phyloP scores from a whole-genome alignment of 2,797 vertebrate genomes.

The Cuniculus paca region DNA sequence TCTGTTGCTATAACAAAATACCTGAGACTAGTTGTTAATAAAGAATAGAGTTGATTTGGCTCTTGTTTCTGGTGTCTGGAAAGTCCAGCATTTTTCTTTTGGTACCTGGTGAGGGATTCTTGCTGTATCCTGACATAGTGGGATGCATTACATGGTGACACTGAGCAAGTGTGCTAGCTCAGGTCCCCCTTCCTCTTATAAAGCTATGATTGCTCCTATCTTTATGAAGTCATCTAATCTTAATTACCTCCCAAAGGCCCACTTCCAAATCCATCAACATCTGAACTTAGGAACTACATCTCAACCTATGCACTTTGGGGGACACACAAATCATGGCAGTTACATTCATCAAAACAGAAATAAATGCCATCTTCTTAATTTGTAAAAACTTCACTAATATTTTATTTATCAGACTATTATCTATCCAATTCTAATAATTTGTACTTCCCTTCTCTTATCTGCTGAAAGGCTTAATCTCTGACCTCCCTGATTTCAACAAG shows the following conservation, averaged over 20 bases:
- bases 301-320: background rate
- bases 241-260: background rate
- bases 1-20: background rate
- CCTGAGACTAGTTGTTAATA: background rate
- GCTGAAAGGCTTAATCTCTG: background rate
- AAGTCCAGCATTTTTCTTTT: background rate
- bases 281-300: too few relatives aligned
- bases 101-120: background rate
- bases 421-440: background rate
- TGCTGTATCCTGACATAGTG: background rate
- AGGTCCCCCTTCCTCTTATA: background rate
- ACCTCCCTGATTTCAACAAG: background rate
- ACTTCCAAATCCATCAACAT: background rate
- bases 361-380: background rate
- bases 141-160: too few relatives aligned
- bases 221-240: background rate
- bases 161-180: background rate
- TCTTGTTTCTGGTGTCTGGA: background rate
- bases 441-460: background rate
- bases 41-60: background rate
- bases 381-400: background rate
- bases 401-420: background rate
- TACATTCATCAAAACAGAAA: background rate
- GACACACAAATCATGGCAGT: background rate
- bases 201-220: background rate